phyloP scores from a whole-genome alignment of 2,888 invertebrate genomes.

The Melitaea athalia region DNA sequence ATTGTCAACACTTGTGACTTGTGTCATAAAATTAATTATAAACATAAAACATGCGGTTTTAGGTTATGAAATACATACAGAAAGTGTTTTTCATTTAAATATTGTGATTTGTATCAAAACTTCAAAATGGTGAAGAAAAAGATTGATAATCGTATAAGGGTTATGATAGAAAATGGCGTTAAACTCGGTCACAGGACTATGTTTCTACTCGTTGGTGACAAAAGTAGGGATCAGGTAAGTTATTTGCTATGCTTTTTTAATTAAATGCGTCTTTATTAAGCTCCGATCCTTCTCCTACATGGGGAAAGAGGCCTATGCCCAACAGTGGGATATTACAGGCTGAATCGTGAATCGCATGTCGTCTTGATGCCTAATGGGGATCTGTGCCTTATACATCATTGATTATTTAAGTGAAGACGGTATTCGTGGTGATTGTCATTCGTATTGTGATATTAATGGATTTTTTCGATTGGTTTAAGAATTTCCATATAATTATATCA shows the following conservation, averaged over 20 bases:
- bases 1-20: constrained; percentile 3
- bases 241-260: neutral
- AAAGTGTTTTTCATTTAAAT: neutral
- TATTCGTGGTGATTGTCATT: too few species aligned
- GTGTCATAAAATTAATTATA: constrained; percentile 12
- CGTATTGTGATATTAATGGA: too few species aligned
- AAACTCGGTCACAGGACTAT: constrained; percentile 94
- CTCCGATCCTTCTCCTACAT: too few species aligned
- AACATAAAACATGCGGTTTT: constrained; percentile 30
- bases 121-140: constrained; percentile 93
- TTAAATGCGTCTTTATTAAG: too few species aligned
- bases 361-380: too few species aligned
- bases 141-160: constrained; percentile 97
- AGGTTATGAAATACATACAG: constrained; percentile 33
- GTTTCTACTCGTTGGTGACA: constrained; percentile 97
- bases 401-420: too few species aligned
- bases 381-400: too few species aligned
- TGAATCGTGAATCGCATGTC: too few species aligned
- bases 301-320: too few species aligned
- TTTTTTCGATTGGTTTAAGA: too few species aligned
- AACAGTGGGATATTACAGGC: too few species aligned
- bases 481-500: too few species aligned
- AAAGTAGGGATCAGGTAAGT: constrained; percentile 95
- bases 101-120: neutral
- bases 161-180: constrained; percentile 98